Evolutionary conservation across 2,888 invertebrate genomes (phyloP).

Genomic region (Cremastinae sp.): DNA sequence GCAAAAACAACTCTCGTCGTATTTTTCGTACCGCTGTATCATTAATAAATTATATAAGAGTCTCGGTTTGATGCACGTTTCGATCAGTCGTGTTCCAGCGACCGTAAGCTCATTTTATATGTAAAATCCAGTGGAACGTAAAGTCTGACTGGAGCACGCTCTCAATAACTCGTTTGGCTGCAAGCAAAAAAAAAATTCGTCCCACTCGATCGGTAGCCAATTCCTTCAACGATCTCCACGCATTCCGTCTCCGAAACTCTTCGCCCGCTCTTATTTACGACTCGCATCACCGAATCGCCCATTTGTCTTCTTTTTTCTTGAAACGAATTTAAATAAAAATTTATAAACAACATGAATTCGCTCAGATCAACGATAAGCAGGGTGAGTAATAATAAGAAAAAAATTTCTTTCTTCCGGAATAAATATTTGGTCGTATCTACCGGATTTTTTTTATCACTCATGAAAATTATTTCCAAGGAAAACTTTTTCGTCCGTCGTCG

Average conservation of each 20-base stretch:
- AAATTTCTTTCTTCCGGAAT: background rate
- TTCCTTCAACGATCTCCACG: slow-evolving; percentile 1
- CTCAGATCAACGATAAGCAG: slow-evolving; percentile 46
- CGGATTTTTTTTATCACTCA: too few species aligned
- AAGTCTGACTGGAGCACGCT: slow-evolving; percentile 30
- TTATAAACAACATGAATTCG: slow-evolving; percentile 44
- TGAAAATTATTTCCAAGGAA: too few species aligned
- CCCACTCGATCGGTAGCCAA: background rate
- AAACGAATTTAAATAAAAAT: background rate
- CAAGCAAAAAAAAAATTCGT: background rate
- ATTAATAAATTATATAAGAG: slow-evolving; percentile 60
- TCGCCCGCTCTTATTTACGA: too few species aligned
- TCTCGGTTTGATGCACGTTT: slow-evolving; percentile 53
- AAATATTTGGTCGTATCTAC: background rate
- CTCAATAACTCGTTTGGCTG: slow-evolving; percentile 29
- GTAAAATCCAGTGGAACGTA: background rate
- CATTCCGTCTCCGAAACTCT: background rate
- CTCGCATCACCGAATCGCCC: background rate
- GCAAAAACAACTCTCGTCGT: slow-evolving; percentile 12
- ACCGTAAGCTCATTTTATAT: slow-evolving; percentile 13
- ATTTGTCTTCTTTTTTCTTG: too few species aligned
- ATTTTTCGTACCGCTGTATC: slow-evolving; percentile 43
- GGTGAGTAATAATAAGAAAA: slow-evolving; percentile 34
- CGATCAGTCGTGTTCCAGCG: slow-evolving; percentile 57
- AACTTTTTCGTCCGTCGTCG: too few species aligned